Base-by-base conservation (phyloP, 1,140 invertebrate genomes). In the Scylla paramamosain region DNA sequence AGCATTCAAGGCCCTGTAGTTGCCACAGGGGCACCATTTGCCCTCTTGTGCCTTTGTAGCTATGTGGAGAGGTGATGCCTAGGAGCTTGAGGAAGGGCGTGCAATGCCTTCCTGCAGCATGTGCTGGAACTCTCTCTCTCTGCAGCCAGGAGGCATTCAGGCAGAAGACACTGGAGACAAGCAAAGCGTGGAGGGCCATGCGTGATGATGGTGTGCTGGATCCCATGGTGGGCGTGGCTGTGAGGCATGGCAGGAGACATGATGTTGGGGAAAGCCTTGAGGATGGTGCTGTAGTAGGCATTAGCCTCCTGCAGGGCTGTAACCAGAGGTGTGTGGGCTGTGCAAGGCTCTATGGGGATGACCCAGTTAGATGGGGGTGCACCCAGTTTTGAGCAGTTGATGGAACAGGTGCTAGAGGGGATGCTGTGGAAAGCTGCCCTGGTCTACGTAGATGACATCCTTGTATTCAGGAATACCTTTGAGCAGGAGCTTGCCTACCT, bases 1-100 rank as follows among this genome's bases (percentile, higher is more conserved):
- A 0, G 96, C 86, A 96, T 97, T 97, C 0, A 97, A 93, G 16
- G 88, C 59, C 6, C 97, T 95, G 94, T 97, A 97, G 96, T 97
- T 97, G 0, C 97, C 97, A 93, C 96, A 97, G 0, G 96, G 96
- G 39, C 97, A 93, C 96, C 96, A 97, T 14, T 94, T 92, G 6
- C 96, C 97, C 4, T 48, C 46, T 48, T 89, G 48, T 14, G 48
- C 95, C 84, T 96, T 96, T 0, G 95, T 93, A 3, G 96, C 96
- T 90, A 96, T 96, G 91, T 96, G 96, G 14, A 96, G 92, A 14
- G 95, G 96, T 0, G 96, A 96, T 10, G 96, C 52, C 93, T 90
- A 96, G 16, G 88, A 82, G 48, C 95, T 96, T 8, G 31, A 93
- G 0, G 96, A 96, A 20, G 91, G 90, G 39, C 94, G 52, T 8